Evolutionary conservation across 2,113 vertebrate species (phyloP).

Genomic region (Empidonax traillii): DNA sequence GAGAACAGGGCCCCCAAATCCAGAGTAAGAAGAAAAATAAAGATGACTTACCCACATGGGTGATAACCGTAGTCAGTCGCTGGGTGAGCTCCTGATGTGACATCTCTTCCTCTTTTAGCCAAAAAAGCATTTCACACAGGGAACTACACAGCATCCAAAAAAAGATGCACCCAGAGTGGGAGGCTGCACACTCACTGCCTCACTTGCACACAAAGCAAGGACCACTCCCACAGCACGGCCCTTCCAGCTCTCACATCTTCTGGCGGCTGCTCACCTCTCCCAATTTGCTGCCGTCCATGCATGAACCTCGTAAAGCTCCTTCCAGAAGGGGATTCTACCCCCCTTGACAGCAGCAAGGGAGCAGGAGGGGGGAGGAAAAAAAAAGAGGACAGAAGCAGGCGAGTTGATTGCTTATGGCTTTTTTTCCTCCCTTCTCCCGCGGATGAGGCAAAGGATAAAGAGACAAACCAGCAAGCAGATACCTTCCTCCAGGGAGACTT

Average conservation of each 20-base stretch:
- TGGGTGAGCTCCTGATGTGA: conserved; percentile 89
- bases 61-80: conserved; percentile 88
- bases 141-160: conserved; percentile 65
- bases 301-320: neutral
- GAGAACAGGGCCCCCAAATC: neutral
- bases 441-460: conserved; percentile 45
- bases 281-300: neutral
- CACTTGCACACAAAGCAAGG: conserved; percentile 72
- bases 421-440: conserved; percentile 27
- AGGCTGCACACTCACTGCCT: conserved; percentile 61
- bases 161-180: conserved; percentile 55
- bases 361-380: neutral
- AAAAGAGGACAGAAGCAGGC: neutral
- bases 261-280: conserved; percentile 48
- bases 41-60: conserved; percentile 88
- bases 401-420: conserved; percentile 17
- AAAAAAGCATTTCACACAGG: conserved; percentile 86
- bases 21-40: neutral
- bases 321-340: neutral
- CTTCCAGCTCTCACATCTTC: conserved; percentile 59
- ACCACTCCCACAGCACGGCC: conserved; percentile 77
- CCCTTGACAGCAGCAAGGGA: neutral
- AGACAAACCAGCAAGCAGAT: conserved; percentile 69
- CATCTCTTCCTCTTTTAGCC: conserved; percentile 92
- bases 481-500: conserved; percentile 76